These are phyloP conservation scores for Tinea trinotella DNA, from an alignment of 2,888 invertebrate species.

Conservation along the genomic window DNA sequence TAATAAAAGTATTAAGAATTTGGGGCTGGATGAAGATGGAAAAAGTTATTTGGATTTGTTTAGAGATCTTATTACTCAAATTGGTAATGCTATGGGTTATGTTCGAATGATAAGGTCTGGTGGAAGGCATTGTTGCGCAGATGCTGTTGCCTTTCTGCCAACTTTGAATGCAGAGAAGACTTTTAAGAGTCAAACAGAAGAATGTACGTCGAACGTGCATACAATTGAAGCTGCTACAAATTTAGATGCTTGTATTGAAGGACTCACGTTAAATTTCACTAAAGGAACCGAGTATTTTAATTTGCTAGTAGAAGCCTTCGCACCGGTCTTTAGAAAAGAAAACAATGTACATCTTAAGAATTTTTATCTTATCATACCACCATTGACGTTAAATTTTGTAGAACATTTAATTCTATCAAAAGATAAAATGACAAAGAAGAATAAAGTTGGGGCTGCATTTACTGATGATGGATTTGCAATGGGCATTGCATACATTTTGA, in stretches of 20 bases:
- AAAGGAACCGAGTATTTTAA: constrained; percentile 92
- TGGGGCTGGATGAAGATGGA: constrained; percentile 87
- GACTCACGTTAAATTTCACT: constrained; percentile 86
- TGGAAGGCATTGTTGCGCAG: constrained; percentile 91
- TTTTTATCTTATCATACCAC: constrained; percentile 94
- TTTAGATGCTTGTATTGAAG: constrained; percentile 83
- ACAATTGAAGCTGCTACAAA: constrained; percentile 78
- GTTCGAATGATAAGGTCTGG: constrained; percentile 95
- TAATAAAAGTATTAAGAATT: constrained; percentile 89
- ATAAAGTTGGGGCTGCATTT: constrained; percentile 89
- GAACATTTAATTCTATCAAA: constrained; percentile 94
- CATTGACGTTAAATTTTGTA: constrained; percentile 93
- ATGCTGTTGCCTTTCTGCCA: constrained; percentile 91
- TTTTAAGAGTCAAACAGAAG: constrained; percentile 76
- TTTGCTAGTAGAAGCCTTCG: constrained; percentile 93
- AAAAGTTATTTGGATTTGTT: constrained; percentile 94
- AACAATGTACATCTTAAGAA: constrained; percentile 91
- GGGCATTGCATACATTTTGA: constrained; percentile 93
- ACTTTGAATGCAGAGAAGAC: constrained; percentile 75
- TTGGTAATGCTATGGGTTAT: constrained; percentile 97
- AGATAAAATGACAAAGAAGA: constrained; percentile 93
- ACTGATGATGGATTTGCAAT: constrained; percentile 99
- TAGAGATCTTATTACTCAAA: constrained; percentile 91
- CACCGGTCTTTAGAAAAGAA: constrained; percentile 87
- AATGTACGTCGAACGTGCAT: constrained; percentile 71